Conservation (phyloP, 37 sponge, comb jelly and placozoan species). For the Ianthella basta region DNA sequence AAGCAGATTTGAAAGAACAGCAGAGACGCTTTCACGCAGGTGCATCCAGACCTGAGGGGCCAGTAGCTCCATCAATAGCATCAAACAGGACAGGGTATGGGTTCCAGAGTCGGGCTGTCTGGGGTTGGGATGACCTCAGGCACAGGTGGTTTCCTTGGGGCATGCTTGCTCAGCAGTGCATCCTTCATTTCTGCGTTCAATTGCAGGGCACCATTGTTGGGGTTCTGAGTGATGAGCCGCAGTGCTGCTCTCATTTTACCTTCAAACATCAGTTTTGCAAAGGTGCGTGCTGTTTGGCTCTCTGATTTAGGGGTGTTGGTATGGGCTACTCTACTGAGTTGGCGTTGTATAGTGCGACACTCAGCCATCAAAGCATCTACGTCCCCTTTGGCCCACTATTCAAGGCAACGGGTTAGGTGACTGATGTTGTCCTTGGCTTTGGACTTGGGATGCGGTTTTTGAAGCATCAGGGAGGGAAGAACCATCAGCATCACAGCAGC, state of each 20-base stretch:
- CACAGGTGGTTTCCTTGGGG: neutral
- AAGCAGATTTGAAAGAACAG: constrained; percentile 18
- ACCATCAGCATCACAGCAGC: too few relatives aligned
- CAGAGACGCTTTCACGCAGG: neutral
- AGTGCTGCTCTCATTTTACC: neutral
- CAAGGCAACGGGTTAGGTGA: too few relatives aligned
- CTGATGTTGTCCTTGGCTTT: too few relatives aligned
- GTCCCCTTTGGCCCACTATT: too few relatives aligned
- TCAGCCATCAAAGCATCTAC: too few relatives aligned
- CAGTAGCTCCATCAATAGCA: neutral
- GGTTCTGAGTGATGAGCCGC: constrained; percentile 9
- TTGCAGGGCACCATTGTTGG: neutral
- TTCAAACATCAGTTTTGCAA: neutral
- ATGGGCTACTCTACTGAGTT: too few relatives aligned
- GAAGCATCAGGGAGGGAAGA: too few relatives aligned
- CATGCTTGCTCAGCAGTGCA: constrained; percentile 4
- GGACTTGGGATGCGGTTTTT: too few relatives aligned
- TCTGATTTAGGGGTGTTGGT: too few relatives aligned
- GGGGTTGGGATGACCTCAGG: neutral
- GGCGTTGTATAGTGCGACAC: too few relatives aligned
- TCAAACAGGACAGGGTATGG: neutral
- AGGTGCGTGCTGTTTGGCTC: too few relatives aligned
- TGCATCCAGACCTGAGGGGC: constrained; percentile 9
- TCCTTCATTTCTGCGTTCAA: neutral
- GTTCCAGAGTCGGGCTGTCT: neutral